phyloP scores from a whole-genome alignment of 2,797 vertebrate genomes.

The Carduelis carduelis region DNA sequence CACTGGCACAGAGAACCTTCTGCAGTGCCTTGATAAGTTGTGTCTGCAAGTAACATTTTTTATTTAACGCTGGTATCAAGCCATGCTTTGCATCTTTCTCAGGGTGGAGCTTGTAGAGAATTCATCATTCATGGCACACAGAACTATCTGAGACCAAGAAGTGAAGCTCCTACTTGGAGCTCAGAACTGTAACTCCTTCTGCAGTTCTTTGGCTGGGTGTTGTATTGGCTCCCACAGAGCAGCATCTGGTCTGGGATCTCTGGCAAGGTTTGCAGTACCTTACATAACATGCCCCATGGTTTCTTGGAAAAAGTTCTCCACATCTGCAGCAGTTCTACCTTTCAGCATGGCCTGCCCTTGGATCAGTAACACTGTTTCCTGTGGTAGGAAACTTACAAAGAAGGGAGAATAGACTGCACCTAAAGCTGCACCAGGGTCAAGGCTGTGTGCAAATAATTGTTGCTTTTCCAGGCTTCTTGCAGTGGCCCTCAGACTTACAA shows the following conservation, averaged over 20 bases:
- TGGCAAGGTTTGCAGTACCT: neutral
- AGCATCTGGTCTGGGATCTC: neutral
- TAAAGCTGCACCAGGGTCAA: neutral
- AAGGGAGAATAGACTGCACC: neutral
- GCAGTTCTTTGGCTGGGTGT: neutral
- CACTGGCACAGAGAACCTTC: fast-evolving
- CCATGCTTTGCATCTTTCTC: neutral
- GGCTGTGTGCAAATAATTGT: neutral
- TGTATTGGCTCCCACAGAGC: neutral
- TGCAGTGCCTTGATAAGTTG: fast-evolving
- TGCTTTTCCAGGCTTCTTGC: neutral
- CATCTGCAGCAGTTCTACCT: neutral
- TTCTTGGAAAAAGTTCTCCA: neutral
- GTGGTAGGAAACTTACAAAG: fast-evolving
- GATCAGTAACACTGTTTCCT: neutral
- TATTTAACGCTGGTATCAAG: neutral
- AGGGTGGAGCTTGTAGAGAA: neutral
- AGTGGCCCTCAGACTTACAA: neutral
- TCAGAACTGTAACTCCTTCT: neutral
- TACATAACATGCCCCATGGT: neutral
- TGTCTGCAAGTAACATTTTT: neutral
- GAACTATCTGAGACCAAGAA: neutral
- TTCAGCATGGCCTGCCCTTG: neutral
- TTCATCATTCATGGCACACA: neutral
- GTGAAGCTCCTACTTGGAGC: neutral